These are phyloP conservation scores for Tipula vernalis DNA, from an alignment of 2,888 invertebrate genomes.

Conservation along the genomic window DNA sequence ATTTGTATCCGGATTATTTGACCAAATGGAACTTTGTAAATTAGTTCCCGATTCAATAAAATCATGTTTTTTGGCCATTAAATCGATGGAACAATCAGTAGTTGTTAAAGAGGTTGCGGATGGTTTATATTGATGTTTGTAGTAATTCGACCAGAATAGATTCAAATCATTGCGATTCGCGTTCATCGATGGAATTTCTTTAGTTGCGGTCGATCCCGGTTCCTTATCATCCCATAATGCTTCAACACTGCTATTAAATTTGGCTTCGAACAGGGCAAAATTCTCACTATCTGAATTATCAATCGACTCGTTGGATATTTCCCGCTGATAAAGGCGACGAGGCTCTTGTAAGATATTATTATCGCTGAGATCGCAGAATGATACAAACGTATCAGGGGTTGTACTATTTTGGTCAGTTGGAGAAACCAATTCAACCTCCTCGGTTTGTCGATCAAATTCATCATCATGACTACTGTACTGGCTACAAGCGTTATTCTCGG, in stretches of 20 bases:
- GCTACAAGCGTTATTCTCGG: conserved; percentile 23
- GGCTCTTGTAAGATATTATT: conserved; percentile 7
- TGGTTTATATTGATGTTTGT: conserved; percentile 23
- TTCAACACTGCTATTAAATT: conserved; percentile 54
- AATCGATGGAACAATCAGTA: neutral
- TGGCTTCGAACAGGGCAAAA: conserved; percentile 34
- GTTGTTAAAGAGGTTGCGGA: too few relatives aligned
- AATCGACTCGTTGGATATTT: conserved; percentile 18
- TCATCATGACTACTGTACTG: neutral
- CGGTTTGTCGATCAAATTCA: neutral
- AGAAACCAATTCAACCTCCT: neutral
- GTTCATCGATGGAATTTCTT: neutral
- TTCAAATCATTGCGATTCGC: conserved; percentile 7
- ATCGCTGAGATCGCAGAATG: conserved; percentile 14
- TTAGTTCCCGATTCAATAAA: conserved; percentile 35
- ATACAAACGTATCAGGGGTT: conserved; percentile 12
- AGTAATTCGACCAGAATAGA: conserved; percentile 26
- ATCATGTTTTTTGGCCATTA: conserved; percentile 13
- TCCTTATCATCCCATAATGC: conserved; percentile 44
- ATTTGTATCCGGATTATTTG: conserved; percentile 24
- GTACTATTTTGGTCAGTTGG: neutral
- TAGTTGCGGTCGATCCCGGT: conserved; percentile 11
- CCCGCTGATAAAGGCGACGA: conserved; percentile 22
- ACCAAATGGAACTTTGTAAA: conserved; percentile 43
- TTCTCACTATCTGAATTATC: conserved; percentile 17